Base-by-base conservation (phyloP, 2,797 vertebrate genomes). In the Tapera naevia region DNA sequence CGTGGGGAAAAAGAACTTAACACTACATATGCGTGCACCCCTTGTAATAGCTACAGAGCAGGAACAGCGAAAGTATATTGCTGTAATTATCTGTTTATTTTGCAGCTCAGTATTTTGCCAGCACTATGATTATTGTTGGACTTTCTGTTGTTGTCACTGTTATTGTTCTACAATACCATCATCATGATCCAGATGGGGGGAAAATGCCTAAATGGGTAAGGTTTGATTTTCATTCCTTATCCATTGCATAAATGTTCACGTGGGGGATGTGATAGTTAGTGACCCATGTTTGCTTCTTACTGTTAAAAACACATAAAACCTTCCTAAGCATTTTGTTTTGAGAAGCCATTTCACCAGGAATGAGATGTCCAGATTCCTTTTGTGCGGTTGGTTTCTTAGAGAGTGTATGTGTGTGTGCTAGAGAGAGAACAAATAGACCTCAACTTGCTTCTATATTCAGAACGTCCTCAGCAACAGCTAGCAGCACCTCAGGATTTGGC, bases 201-300 rank as follows among this genome's bases (percentile, higher is more conserved):
- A 98, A 98, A 95, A 98, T 98, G 98, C 98, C 98, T 46, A 98
- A 98, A 91, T 98, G 98, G 98, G 98, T 98, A 97, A 75, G 98
- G 80, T 66, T 69, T 76, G 39, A 32, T 79, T 92, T 91, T 88
- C n/a, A 23, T 82, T 70, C 48, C 21, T 23, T 92, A 24, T 64
- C 35, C 15, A 10, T 24, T 72, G 54, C 11, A 11, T 54, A 27
- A 71, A 46, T 17, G 12, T n/a, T 27, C 13, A 37, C 66, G 30
- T 79, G 22, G 76, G 50, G 48, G 35, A 45, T 50, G 17, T 14
- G 17, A 75, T 0, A 53, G 50, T 33, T 72, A n/a, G 15, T 53
- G 19, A 37, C 10, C 30, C 17, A 4, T 8, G 8, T 64, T 89
- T 61, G 45, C 10, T 50, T 81, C 23, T 67, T 41, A 45, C n/a